Conservation (phyloP, 2,797 vertebrate genomes). For the Artibeus jamaicensis region DNA sequence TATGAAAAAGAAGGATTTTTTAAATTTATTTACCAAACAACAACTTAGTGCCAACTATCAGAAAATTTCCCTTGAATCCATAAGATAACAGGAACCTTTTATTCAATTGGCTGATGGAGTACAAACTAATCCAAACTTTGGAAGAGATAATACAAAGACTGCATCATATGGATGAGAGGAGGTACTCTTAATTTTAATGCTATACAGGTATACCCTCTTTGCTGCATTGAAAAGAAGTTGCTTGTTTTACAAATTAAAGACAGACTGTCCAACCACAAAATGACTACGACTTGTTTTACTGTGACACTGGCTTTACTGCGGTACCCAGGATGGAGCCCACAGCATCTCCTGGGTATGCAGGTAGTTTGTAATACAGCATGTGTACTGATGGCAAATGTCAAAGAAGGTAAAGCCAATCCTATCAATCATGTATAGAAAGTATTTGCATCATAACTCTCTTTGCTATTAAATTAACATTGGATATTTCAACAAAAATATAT, state of each 20-base stretch:
- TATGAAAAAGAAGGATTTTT: neutral
- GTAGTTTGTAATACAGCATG: neutral
- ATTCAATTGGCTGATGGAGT: neutral
- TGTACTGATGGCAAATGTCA: neutral
- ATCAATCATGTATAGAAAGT: neutral
- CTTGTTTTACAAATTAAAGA: neutral
- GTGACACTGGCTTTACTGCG: neutral
- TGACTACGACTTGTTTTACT: neutral
- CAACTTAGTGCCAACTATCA: neutral
- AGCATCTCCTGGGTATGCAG: neutral
- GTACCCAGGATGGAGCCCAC: neutral
- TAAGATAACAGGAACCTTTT: constrained; percentile 2
- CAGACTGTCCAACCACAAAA: neutral
- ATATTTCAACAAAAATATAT: constrained; percentile 26
- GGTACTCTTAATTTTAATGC: neutral
- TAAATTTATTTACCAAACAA: neutral
- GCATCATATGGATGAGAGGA: neutral
- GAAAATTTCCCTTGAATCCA: neutral
- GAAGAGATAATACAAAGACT: neutral
- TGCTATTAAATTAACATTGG: neutral
- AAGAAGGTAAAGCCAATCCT: neutral
- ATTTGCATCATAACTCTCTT: neutral
- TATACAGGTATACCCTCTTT: neutral
- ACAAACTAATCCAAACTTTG: neutral
- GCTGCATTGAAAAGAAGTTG: neutral